These are phyloP conservation scores for Kryptolebias marmoratus DNA, from an alignment of 2,113 vertebrate genomes.

Conservation along the genomic window DNA sequence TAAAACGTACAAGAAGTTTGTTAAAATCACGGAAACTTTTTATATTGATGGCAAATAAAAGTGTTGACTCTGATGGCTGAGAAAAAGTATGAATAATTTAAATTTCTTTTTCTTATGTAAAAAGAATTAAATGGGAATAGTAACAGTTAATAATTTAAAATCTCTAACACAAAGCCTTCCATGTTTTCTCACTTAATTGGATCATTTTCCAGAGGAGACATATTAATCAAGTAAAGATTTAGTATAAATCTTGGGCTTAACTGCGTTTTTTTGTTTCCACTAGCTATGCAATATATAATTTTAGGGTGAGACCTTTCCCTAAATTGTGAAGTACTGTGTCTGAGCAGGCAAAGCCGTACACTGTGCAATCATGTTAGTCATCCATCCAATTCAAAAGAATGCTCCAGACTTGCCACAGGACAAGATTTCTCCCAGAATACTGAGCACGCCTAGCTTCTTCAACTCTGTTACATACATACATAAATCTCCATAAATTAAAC, in stretches of 20 bases:
- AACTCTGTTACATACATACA: constrained; percentile 61
- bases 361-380: constrained; percentile 47
- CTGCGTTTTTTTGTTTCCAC: neutral
- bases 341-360: constrained; percentile 30
- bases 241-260: neutral
- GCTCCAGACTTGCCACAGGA: constrained; percentile 49
- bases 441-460: constrained; percentile 57
- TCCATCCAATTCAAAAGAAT: constrained; percentile 40
- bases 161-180: neutral
- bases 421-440: constrained; percentile 62
- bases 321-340: constrained; percentile 20
- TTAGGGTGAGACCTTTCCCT: neutral
- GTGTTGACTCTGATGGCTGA: neutral
- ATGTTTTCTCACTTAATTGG: neutral
- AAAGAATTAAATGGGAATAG: neutral
- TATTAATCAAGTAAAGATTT: neutral
- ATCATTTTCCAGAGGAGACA: neutral
- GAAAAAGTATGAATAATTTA: neutral
- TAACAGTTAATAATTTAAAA: neutral
- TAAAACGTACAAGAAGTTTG: too few species aligned
- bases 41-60: neutral
- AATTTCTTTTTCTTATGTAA: neutral
- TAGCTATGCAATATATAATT: neutral
- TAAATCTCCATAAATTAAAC: constrained; percentile 74
- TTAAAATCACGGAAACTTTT: too few species aligned